These are phyloP conservation scores for Dicrostonyx torquatus DNA, from an alignment of 2,797 vertebrate species.

Conservation along the genomic window DNA sequence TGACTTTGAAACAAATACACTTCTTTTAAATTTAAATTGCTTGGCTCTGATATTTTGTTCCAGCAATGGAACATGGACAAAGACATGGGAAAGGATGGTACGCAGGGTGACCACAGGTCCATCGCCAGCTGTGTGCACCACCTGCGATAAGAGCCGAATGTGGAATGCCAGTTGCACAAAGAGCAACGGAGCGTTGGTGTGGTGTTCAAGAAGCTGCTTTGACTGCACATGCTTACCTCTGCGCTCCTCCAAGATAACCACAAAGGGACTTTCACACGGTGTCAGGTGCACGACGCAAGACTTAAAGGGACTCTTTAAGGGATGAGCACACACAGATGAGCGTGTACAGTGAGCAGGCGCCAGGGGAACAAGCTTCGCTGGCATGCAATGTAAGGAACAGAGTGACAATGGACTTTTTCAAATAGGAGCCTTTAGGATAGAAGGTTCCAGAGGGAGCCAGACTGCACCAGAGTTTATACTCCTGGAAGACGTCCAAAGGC, in stretches of 20 bases:
- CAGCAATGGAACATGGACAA: neutral
- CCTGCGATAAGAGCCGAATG: rapidly evolving
- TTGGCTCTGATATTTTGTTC: neutral
- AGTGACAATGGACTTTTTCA: rapidly evolving
- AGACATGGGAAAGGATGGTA: neutral
- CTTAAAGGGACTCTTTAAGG: neutral
- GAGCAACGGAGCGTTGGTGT: rapidly evolving
- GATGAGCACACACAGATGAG: neutral
- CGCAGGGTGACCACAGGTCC: rapidly evolving
- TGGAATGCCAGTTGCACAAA: neutral
- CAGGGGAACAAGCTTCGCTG: too few relatives aligned
- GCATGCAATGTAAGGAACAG: neutral
- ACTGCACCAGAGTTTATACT: neutral
- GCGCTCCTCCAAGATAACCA: neutral
- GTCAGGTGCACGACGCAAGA: neutral
- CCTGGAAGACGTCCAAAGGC: neutral
- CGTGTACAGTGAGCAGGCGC: neutral
- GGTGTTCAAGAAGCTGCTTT: rapidly evolving
- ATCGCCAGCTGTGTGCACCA: rapidly evolving
- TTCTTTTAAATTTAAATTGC: neutral
- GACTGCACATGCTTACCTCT: rapidly evolving
- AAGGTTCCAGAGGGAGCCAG: too few relatives aligned
- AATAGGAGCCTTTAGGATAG: neutral
- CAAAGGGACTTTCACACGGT: neutral
- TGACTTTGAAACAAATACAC: neutral